Evolutionary conservation across 2,888 invertebrate genomes (phyloP), one percentile per base, ranked within the genome.

Genomic region (Griposia aprilina): DNA sequence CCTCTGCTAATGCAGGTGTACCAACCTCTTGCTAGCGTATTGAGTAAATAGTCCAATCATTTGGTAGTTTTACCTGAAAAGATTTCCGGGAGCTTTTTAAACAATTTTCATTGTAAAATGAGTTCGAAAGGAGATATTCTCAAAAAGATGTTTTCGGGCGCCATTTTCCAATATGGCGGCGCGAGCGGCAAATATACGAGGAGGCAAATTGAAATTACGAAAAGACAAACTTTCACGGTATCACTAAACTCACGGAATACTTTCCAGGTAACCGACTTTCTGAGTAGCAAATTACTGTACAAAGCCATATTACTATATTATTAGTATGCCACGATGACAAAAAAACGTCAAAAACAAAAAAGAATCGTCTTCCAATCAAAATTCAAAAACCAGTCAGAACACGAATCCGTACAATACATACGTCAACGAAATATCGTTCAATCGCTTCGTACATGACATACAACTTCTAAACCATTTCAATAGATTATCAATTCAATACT

Each of bases 401-500:
- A 30, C n/a, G 30, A 78, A 23, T 30, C 48, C 13, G 2, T 15
- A 26, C 45, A 41, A 20, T 13, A 26, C 45, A 17, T 15, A 67
- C 62, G 72, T 72, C 45, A 72, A 26, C n/a, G 0, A 15, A 59
- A 75, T 81, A 65, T 78, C 26, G 41, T n/a, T 68, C 65, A 5
- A 73, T 70, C 52, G 20, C 17, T 60, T 66, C 15, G 57, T 67
- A 15, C 26, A 71, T 36, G 67, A 15, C 26, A 71, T 36, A 70
- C 68, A 74, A 74, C 13, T 67, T 75, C 59, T 60, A 78, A 80
- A 76, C 67, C 65, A 82, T 86, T 86, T 79, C 50, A 78, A 85
- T 77, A 71, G 74, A 82, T 78, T 82, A 81, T 82, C 80, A 84
- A 87, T 82, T 84, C 81, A 87, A 82, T 84, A 78, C 71, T 76